Percentiles rank a stretch among this genome's conserved stretches.
phyloP scores from a whole-genome alignment of 2,113 vertebrate genomes.

The Mirza zaza region DNA sequence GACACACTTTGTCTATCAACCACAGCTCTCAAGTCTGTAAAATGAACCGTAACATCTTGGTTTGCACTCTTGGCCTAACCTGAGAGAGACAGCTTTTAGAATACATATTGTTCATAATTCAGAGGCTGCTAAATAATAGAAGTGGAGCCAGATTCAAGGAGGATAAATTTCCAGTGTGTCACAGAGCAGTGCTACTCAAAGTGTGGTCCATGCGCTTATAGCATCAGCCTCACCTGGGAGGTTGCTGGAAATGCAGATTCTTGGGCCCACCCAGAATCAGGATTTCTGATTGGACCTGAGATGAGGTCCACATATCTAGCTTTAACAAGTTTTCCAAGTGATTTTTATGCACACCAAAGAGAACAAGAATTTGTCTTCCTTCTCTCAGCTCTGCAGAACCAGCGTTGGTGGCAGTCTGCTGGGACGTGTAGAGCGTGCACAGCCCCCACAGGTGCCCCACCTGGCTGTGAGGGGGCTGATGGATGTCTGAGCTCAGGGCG shows the following conservation, averaged over 20 bases:
- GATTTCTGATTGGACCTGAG: background rate
- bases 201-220: fast-evolving
- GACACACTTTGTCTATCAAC: background rate
- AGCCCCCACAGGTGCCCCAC: background rate
- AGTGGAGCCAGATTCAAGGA: background rate
- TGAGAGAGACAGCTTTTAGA: background rate
- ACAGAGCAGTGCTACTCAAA: background rate
- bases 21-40: background rate
- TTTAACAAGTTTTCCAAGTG: background rate
- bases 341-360: background rate
- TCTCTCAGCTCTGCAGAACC: background rate
- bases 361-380: background rate
- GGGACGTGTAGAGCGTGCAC: background rate
- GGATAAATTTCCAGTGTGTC: background rate
- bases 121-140: background rate
- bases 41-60: background rate
- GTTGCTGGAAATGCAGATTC: background rate
- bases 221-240: background rate
- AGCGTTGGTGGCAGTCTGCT: background rate
- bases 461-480: too few species aligned
- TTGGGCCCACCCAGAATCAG: background rate
- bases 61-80: background rate
- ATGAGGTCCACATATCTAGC: background rate
- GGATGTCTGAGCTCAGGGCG: background rate
- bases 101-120: background rate